A percentile compares a stretch with the other conserved stretches of the same genome.
These are phyloP conservation scores for Balaenoptera acutorostrata DNA, from an alignment of 2,113 vertebrate genomes.

Conservation along the genomic window DNA sequence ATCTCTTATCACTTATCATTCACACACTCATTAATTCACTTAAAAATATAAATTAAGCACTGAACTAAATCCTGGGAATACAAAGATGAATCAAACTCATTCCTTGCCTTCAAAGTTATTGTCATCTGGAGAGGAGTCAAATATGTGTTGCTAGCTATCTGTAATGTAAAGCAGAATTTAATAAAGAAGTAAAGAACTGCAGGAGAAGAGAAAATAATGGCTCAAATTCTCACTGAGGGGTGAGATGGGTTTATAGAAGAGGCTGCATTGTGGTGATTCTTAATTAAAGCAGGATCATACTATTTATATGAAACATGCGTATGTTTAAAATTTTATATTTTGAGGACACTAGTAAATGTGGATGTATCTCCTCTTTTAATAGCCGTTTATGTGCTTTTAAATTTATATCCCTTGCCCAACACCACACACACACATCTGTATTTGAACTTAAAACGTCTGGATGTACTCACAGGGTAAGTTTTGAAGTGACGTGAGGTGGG, in stretches of 20 bases:
- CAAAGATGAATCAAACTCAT: not conserved
- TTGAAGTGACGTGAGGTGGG: not conserved
- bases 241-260: not conserved
- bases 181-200: not conserved
- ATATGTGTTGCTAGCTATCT: not conserved
- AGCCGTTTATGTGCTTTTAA: constrained; percentile 10
- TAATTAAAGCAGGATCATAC: not conserved
- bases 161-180: not conserved
- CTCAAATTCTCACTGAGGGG: not conserved
- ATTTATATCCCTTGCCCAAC: not conserved
- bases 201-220: not conserved
- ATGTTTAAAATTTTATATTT: not conserved
- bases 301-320: not conserved
- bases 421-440: not conserved
- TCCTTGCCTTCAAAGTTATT: not conserved
- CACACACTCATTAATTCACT: not conserved
- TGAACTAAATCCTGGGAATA: not conserved
- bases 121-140: not conserved
- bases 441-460: not conserved
- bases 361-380: not conserved
- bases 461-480: not conserved
- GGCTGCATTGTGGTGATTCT: not conserved
- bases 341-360: not conserved
- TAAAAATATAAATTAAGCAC: constrained; percentile 2
- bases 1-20: not conserved